phyloP scores from a whole-genome alignment of 2,888 invertebrate species.

The Cacoxenus indagator region DNA sequence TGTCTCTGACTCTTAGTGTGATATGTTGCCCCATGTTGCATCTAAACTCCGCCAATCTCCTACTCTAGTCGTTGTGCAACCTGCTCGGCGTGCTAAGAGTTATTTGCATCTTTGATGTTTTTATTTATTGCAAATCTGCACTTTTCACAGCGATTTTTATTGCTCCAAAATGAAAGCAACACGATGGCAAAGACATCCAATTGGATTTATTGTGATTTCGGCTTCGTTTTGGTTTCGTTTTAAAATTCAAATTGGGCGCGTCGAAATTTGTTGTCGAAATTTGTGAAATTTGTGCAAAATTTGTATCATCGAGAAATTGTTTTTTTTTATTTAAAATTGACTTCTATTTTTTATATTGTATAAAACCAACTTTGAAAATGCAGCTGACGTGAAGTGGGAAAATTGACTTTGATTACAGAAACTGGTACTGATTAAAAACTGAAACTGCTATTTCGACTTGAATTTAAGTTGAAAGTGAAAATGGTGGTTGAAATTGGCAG shows the following conservation, averaged over 20 bases:
- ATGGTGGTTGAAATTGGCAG: no score
- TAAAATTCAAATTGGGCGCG: neutral
- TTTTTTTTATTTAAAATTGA: neutral
- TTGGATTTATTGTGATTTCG: neutral
- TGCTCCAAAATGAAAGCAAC: neutral
- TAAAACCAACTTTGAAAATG: no score
- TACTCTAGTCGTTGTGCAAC: slow-evolving; percentile 1
- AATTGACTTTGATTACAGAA: no score
- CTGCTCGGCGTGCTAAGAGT: slow-evolving; percentile 15
- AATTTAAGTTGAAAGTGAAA: no score
- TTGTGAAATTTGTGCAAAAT: neutral
- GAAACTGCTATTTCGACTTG: no score
- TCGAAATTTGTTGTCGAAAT: neutral
- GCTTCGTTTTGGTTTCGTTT: neutral
- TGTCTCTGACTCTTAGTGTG: neutral
- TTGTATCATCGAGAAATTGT: neutral
- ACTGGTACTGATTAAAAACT: no score
- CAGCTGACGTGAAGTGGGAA: no score
- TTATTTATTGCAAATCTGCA: slow-evolving; percentile 19
- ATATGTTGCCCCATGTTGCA: neutral
- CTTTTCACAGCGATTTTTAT: slow-evolving; percentile 2
- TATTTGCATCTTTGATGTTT: slow-evolving; percentile 20
- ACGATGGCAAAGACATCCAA: neutral
- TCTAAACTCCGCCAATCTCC: no score
- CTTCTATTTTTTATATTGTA: no score